Evolutionary conservation across 2,113 vertebrate species (phyloP).

Genomic region (Oncorhynchus mykiss): DNA sequence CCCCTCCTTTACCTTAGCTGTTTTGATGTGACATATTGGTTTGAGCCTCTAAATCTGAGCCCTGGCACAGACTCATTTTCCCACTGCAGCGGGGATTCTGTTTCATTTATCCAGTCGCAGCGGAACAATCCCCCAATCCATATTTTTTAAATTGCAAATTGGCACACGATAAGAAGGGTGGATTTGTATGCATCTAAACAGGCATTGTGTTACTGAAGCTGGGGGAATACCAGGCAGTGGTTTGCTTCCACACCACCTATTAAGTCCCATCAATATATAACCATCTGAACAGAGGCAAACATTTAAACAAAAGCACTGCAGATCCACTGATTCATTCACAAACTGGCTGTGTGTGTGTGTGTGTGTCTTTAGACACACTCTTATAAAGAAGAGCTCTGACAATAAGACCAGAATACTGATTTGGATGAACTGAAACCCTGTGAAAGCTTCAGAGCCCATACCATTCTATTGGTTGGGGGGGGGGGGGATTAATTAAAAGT

Average conservation of each 20-base stretch:
- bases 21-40: slow-evolving; percentile 20
- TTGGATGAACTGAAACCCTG: slow-evolving; percentile 14
- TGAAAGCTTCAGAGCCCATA: neutral
- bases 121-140: slow-evolving; percentile 38
- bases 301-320: slow-evolving; percentile 16
- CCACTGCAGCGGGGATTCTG: slow-evolving; percentile 8
- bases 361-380: neutral
- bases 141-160: slow-evolving; percentile 42
- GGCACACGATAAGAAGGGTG: slow-evolving; percentile 24
- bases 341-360: slow-evolving; percentile 1
- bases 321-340: neutral
- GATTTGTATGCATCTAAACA: slow-evolving; percentile 37
- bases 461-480: neutral
- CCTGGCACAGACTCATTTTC: slow-evolving; percentile 10
- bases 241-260: slow-evolving; percentile 12
- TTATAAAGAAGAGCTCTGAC: neutral
- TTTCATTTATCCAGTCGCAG: slow-evolving; percentile 23
- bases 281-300: slow-evolving; percentile 8
- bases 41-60: slow-evolving; percentile 40
- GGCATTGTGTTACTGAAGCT: slow-evolving; percentile 10
- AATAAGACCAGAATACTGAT: slow-evolving; percentile 6
- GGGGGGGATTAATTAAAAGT: slow-evolving; percentile 57
- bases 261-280: slow-evolving; percentile 11
- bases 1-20: neutral
- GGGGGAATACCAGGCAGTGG: neutral